Evolutionary conservation across 2,888 invertebrate species (phyloP).

Genomic region (Lycocerus yunnanus): DNA sequence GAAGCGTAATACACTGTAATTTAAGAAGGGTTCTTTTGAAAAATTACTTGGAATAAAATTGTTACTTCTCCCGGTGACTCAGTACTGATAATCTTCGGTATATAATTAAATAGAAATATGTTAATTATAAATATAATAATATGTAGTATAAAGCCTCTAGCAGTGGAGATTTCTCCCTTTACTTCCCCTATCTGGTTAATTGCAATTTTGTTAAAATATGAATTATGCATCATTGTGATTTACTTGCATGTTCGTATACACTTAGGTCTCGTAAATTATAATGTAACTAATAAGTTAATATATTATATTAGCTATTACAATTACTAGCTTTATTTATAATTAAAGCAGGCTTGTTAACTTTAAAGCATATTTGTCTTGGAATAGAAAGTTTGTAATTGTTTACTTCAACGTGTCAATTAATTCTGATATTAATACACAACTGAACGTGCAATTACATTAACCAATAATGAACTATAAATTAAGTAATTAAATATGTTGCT

Average conservation of each 20-base stretch:
- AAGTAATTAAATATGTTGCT: neutral
- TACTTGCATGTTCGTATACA: neutral
- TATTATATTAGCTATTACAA: neutral
- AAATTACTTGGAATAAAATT: no score
- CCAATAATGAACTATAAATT: neutral
- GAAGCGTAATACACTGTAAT: no score
- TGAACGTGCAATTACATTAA: neutral
- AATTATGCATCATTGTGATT: neutral
- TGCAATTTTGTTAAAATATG: neutral
- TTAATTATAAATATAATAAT: no score
- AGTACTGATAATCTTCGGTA: no score
- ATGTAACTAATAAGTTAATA: neutral
- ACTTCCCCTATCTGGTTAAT: neutral
- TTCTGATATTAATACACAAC: neutral
- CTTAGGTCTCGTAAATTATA: neutral
- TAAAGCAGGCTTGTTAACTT: neutral
- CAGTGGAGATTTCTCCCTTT: neutral
- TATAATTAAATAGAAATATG: no score
- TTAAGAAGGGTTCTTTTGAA: no score
- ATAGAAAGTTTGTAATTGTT: neutral
- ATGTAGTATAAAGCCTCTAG: neutral
- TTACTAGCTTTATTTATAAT: neutral
- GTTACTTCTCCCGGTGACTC: no score
- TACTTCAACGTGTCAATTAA: neutral
- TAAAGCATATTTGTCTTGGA: neutral